A percentile compares a stretch with the other conserved stretches of the same genome.
These are phyloP conservation scores for Lordiphosa stackelbergi DNA, from an alignment of 1,140 invertebrate genomes.

Conservation along the genomic window DNA sequence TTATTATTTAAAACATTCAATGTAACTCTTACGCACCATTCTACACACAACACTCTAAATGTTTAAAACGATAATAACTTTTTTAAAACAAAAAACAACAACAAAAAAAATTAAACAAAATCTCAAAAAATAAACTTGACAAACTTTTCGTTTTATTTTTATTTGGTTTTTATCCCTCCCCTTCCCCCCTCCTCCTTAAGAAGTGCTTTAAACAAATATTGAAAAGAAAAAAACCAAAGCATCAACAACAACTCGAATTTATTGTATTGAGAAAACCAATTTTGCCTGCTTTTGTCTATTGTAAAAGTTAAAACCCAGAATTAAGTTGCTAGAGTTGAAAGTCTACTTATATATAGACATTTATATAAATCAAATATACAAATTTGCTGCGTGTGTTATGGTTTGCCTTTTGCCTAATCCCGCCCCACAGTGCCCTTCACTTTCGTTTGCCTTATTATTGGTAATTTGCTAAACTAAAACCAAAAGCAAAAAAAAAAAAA, in stretches of 20 bases:
- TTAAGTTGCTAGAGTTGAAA: constrained; percentile 64
- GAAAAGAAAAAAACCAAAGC: constrained; percentile 27
- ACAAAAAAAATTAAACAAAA: constrained; percentile 42
- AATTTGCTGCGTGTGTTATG: constrained; percentile 37
- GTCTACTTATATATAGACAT: constrained; percentile 26
- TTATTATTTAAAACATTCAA: constrained; percentile 64
- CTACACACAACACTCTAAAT: constrained; percentile 48
- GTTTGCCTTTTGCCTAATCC: constrained; percentile 45
- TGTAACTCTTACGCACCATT: constrained; percentile 43
- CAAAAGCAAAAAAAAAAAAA: constrained; percentile 58
- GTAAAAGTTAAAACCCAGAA: constrained; percentile 34
- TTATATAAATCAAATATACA: constrained; percentile 8
- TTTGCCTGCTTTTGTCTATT: constrained; percentile 65
- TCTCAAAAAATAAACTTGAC: constrained; percentile 27
- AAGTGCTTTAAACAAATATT: too few species aligned
- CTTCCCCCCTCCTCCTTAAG: too few species aligned
- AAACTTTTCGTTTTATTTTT: constrained; percentile 51
- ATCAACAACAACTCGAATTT: constrained; percentile 68
- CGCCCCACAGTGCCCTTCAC: constrained; percentile 62
- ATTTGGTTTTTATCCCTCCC: neutral
- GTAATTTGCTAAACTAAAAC: constrained; percentile 55
- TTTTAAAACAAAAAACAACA: constrained; percentile 51
- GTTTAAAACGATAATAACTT: constrained; percentile 57
- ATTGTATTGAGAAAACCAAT: constrained; percentile 64
- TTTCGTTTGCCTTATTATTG: constrained; percentile 72